Evolutionary conservation across 1,140 invertebrate species (phyloP).

Genomic region (Conus betulinus): DNA sequence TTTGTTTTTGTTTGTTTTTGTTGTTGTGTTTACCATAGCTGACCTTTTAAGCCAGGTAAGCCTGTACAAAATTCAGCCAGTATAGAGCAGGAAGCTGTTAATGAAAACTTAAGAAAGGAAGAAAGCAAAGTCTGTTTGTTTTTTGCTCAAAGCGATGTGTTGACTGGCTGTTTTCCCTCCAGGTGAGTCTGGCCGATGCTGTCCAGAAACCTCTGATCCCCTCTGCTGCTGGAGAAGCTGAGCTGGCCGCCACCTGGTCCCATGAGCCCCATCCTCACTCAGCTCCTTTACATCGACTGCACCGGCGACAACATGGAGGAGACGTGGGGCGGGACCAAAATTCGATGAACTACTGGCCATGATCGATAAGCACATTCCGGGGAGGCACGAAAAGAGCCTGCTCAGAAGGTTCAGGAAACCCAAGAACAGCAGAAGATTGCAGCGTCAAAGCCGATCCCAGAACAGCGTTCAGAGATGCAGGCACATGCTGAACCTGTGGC

Average conservation of each 20-base stretch:
- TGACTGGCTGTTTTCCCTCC: neutral
- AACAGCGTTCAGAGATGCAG: neutral
- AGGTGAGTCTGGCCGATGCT: conserved; percentile 64
- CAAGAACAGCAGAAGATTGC: neutral
- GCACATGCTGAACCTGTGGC: neutral
- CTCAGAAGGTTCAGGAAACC: neutral
- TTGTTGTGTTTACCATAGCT: no score
- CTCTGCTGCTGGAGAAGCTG: conserved; percentile 64
- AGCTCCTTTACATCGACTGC: conserved; percentile 67
- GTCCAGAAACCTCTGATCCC: conserved; percentile 71
- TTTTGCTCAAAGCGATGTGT: no score
- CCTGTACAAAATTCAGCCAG: no score
- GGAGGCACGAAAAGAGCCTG: neutral
- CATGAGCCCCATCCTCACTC: conserved; percentile 72
- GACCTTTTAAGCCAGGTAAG: no score
- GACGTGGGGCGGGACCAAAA: conserved; percentile 57
- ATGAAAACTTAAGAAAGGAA: no score
- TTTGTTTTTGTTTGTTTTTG: no score
- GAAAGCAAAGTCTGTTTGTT: no score
- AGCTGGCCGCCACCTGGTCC: conserved; percentile 71
- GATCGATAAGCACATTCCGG: conserved; percentile 46
- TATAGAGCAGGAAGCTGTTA: no score
- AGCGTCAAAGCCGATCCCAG: neutral
- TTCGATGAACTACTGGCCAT: conserved; percentile 57
- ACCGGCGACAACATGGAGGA: conserved; percentile 46